A percentile compares a stretch with the other conserved stretches of the same genome.
phyloP scores from a whole-genome alignment of 2,113 vertebrate species.

The Mesitornis unicolor region DNA sequence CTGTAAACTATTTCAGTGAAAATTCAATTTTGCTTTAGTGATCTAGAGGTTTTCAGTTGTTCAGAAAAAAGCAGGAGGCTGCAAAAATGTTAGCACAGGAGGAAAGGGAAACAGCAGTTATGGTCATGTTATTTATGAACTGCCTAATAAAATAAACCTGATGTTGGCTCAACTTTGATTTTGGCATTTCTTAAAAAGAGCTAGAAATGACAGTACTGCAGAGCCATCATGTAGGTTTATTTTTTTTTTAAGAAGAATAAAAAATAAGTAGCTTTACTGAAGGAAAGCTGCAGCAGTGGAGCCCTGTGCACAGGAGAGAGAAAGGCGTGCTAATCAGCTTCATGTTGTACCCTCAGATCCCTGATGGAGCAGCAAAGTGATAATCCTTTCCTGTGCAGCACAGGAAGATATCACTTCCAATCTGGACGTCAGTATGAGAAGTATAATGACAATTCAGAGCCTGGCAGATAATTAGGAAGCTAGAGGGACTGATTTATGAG shows the following conservation, averaged over 20 bases:
- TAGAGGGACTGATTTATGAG: constrained; percentile 16
- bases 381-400: neutral
- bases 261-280: neutral
- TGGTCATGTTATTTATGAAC: neutral
- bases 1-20: neutral
- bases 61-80: neutral
- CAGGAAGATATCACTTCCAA: constrained; percentile 11
- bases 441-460: neutral
- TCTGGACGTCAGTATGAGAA: neutral
- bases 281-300: neutral
- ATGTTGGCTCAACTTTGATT: neutral
- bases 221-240: neutral
- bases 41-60: neutral
- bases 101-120: neutral
- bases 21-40: neutral
- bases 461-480: neutral
- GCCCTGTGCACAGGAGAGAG: neutral
- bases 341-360: neutral
- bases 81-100: neutral
- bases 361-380: neutral
- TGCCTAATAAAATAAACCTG: neutral
- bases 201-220: neutral
- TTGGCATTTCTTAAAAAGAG: neutral
- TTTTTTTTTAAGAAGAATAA: neutral
- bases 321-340: neutral